phyloP scores from a whole-genome alignment of 1,140 invertebrate species.

The Aphidius gifuensis region DNA sequence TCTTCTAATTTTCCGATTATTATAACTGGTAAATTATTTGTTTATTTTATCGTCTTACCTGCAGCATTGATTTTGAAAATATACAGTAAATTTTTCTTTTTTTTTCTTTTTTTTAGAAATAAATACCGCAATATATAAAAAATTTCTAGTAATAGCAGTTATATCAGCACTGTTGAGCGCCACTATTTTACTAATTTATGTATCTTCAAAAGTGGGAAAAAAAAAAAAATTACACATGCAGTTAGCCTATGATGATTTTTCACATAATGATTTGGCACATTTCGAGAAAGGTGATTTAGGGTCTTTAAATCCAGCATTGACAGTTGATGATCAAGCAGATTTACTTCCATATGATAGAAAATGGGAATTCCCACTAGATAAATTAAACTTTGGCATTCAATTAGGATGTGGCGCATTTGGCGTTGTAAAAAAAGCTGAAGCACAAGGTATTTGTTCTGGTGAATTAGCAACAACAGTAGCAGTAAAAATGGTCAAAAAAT shows the following conservation, averaged over 20 bases:
- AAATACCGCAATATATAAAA: slow-evolving; percentile 42
- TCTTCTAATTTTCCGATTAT: slow-evolving; percentile 28
- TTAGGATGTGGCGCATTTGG: slow-evolving; percentile 91
- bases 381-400: slow-evolving; percentile 81
- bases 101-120: slow-evolving; percentile 41
- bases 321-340: slow-evolving; percentile 87
- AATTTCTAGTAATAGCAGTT: slow-evolving; percentile 46
- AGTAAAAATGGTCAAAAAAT: slow-evolving; percentile 82
- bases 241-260: slow-evolving; percentile 53
- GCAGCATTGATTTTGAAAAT: slow-evolving; percentile 40
- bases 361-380: slow-evolving; percentile 86
- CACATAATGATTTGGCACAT: slow-evolving; percentile 61
- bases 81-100: slow-evolving; percentile 47
- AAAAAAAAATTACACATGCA: slow-evolving; percentile 60
- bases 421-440: slow-evolving; percentile 85
- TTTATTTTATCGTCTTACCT: slow-evolving; percentile 15
- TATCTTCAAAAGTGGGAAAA: slow-evolving; percentile 58
- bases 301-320: slow-evolving; percentile 83
- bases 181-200: slow-evolving; percentile 51
- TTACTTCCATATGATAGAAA: slow-evolving; percentile 85
- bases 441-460: slow-evolving; percentile 69
- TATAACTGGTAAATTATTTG: slow-evolving; percentile 35
- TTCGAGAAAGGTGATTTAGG: slow-evolving; percentile 78
- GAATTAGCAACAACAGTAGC: slow-evolving; percentile 73
- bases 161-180: slow-evolving; percentile 54